A percentile compares a stretch with the other conserved stretches of the same genome.
phyloP scores from a whole-genome alignment of 1,140 invertebrate species.

The Vanessa tameamea region DNA sequence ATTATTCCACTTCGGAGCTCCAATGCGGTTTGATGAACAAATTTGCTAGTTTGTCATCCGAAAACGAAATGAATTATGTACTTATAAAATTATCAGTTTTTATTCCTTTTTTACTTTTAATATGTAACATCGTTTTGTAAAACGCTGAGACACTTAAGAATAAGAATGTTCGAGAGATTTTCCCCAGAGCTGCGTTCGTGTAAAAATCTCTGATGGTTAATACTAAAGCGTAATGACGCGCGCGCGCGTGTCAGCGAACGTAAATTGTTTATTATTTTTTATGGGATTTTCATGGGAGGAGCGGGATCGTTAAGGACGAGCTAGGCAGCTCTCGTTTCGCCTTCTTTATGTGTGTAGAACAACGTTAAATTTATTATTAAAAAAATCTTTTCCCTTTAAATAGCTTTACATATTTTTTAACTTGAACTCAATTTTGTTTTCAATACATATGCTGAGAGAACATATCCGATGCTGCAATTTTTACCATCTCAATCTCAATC shows the following conservation, averaged over 20 bases:
- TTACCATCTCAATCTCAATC: no score
- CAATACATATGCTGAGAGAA: background rate
- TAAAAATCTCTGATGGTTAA: constrained; percentile 65
- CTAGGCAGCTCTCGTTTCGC: constrained; percentile 22
- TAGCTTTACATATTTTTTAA: background rate
- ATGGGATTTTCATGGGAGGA: constrained; percentile 68
- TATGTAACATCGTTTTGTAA: background rate
- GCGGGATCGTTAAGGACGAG: constrained; percentile 49
- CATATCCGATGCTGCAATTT: background rate
- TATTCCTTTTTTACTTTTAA: no score
- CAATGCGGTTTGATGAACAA: no score
- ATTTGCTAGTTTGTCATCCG: no score
- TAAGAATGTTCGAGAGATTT: constrained; percentile 23
- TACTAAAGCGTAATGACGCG: constrained; percentile 59
- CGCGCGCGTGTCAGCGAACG: constrained; percentile 73
- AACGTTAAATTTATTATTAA: constrained; percentile 11
- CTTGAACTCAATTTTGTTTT: background rate
- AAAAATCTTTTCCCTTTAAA: background rate
- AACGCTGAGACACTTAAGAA: background rate
- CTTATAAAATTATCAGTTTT: no score
- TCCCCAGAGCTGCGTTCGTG: constrained; percentile 40
- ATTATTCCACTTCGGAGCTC: no score
- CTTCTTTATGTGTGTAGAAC: constrained; percentile 22
- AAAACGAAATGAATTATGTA: no score
- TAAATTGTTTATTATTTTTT: constrained; percentile 81